Evolutionary conservation across 1,140 invertebrate genomes (phyloP), one percentile per base, ranked within the genome.

Genomic region (Euschistus heros): DNA sequence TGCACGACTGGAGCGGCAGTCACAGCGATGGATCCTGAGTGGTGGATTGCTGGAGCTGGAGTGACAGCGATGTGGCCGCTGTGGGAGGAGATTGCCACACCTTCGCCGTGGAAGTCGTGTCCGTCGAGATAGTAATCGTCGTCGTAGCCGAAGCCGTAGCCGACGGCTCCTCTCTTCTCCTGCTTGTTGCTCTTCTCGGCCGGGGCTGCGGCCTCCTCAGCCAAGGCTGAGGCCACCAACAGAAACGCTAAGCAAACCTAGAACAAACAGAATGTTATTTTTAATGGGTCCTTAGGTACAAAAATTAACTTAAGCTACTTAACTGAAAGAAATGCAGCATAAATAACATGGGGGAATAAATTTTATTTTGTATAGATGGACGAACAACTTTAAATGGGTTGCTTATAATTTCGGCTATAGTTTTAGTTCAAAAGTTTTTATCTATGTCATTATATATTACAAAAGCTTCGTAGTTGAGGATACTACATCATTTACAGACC

Each of bases 141-240:
- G 62, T 54, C 42, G n/a, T 33, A 52, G 24, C 50, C 60, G 27
- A 54, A 8, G 17, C 47, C 59, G n/a, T 42, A 66, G 17, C 22
- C 24, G 46, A 20, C 59, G 26, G 30, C 26, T 52, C 62, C 37
- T 44, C 59, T 22, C 57, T 63, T 62, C n/a, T 18, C 37, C 26
- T 66, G 24, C 26, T 57, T 50, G 30, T 57, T 63, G 20, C n/a
- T 24, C 62, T 64, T 60, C 61, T 62, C 57, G 54, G 54, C 47
- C 10, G n/a, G n/a, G 5, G n/a, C 47, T 50, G 47, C 22, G n/a
- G n/a, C 42, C n/a, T 63, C 46, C 17, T 62, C 59, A 27, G 47
- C 59, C 10, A 57, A 26, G 46, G 27, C 50, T 18, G 44, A 46
- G 20, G 66, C 54, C 37, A 26, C 50, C 22, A 67, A 55, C 50